Evolutionary conservation across 2,888 invertebrate genomes (phyloP).

Genomic region (Unio delphinus): DNA sequence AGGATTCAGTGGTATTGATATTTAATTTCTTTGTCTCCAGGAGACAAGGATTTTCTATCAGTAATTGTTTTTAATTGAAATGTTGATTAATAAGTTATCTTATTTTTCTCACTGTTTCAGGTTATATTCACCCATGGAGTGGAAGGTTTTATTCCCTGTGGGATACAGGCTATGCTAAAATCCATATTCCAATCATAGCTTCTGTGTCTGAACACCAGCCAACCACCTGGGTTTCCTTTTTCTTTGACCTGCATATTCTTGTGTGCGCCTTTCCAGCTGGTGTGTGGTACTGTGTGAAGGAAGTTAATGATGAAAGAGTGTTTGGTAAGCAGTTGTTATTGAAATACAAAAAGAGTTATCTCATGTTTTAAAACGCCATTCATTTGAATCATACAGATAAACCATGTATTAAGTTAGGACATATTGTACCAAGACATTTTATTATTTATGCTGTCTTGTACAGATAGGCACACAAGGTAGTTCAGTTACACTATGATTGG

Average conservation of each 20-base stretch:
- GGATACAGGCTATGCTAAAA: slow-evolving; percentile 99
- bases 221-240: slow-evolving; percentile 91
- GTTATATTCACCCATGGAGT: slow-evolving; percentile 96
- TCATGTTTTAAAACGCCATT: not conserved
- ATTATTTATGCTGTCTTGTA: too few species aligned
- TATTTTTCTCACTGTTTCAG: slow-evolving; percentile 52
- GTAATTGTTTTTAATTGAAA: not conserved
- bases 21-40: too few species aligned
- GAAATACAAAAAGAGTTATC: not conserved
- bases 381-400: not conserved
- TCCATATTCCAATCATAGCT: slow-evolving; percentile 99
- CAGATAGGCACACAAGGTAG: too few species aligned
- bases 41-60: not conserved
- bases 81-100: not conserved
- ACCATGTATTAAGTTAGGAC: too few species aligned
- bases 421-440: too few species aligned
- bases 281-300: slow-evolving; percentile 98
- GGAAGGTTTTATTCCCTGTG: slow-evolving; percentile 98
- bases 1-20: too few species aligned
- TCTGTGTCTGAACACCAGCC: slow-evolving; percentile 99
- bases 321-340: slow-evolving; percentile 81
- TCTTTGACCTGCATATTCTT: slow-evolving; percentile 97
- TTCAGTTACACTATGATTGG: too few species aligned
- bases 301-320: slow-evolving; percentile 96
- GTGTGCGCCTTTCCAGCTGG: slow-evolving; percentile 98